Conservation (phyloP, 2,888 invertebrate species). For the Minunthozetes semirufus region DNA sequence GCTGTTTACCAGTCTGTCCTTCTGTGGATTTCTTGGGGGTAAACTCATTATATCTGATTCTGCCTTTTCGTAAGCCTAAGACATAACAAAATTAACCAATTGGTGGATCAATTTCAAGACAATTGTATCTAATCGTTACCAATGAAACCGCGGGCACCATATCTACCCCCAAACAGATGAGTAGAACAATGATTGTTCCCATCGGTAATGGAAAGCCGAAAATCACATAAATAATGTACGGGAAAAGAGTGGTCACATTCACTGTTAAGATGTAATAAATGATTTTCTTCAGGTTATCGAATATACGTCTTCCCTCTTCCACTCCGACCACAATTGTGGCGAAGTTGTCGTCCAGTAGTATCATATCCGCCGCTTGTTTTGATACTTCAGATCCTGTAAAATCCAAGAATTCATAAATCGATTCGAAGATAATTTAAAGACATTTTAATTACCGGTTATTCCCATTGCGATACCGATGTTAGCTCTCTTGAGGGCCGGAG, state of each 20-base stretch:
- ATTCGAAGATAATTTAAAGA: too few relatives aligned
- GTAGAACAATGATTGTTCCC: conserved; percentile 50
- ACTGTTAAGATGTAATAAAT: conserved; percentile 50
- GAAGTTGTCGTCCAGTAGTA: conserved; percentile 52
- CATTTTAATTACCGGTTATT: conserved; percentile 39
- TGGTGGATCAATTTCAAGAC: too few relatives aligned
- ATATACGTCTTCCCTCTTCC: conserved; percentile 47
- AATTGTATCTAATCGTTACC: too few relatives aligned
- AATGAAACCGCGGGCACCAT: conserved; percentile 50
- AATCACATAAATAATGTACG: conserved; percentile 50
- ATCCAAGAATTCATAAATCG: too few relatives aligned
- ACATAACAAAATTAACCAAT: too few relatives aligned
- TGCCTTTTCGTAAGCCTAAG: conserved; percentile 48
- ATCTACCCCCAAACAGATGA: conserved; percentile 50
- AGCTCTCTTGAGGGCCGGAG: conserved; percentile 45
- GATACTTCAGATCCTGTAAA: conserved; percentile 43
- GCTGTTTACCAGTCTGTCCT: conserved; percentile 51
- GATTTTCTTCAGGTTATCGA: conserved; percentile 43
- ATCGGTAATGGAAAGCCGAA: conserved; percentile 48
- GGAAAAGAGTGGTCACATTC: conserved; percentile 50
- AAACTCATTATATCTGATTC: conserved; percentile 53
- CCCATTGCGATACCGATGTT: conserved; percentile 44
- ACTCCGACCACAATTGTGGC: conserved; percentile 52
- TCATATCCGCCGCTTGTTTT: conserved; percentile 53
- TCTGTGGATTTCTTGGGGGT: conserved; percentile 52